Base-by-base conservation (phyloP, 2,797 vertebrate species). In the Falco peregrinus region DNA sequence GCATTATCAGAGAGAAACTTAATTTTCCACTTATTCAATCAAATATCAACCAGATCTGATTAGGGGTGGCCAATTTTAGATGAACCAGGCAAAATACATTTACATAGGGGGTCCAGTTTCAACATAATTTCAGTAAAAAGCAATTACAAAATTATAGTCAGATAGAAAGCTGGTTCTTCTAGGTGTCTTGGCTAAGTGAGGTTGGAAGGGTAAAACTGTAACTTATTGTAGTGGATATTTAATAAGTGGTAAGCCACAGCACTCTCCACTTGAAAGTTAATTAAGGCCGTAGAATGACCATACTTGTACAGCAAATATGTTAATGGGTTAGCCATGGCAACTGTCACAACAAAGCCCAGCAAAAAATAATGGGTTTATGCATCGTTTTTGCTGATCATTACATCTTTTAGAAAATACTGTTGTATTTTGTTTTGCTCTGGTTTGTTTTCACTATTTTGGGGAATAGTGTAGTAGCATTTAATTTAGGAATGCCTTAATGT, bases 191-290 rank as follows among this genome's bases (percentile, higher is more conserved):
- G 93, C 95, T 97, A 97, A 98, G 97, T 96, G 97, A 97, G 95
- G 96, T 98, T 96, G 96, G 97, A 97, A 97, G 96, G 94, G 83
- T 96, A 96, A 96, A 97, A 94, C 59, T 97, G 95, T 93, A 97
- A 96, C 96, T 97, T 97, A 94, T 73, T 96, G 75, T 96, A 95
- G 98, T 97, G 74, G 96, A 71, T 97, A 96, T 98, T 97, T 98
- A 98, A 97, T 97, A 98, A 98, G 96, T 97, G 97, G 96, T 96
- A 97, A 98, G 97, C 97, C 79, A 4, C 92, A 97, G 93, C 93
- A 76, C 93, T 97, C 96, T 97, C 96, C 91, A 95, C 94, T 97
- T 96, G 95, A 97, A 98, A 98, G 97, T 97, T 97, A 97, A 98
- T 98, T 98, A 98, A 97, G 97, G 96, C 97, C 82, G 6, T 91